These are phyloP conservation scores for Pelecanus crispus DNA, from an alignment of 2,113 vertebrate genomes.

Conservation along the genomic window DNA sequence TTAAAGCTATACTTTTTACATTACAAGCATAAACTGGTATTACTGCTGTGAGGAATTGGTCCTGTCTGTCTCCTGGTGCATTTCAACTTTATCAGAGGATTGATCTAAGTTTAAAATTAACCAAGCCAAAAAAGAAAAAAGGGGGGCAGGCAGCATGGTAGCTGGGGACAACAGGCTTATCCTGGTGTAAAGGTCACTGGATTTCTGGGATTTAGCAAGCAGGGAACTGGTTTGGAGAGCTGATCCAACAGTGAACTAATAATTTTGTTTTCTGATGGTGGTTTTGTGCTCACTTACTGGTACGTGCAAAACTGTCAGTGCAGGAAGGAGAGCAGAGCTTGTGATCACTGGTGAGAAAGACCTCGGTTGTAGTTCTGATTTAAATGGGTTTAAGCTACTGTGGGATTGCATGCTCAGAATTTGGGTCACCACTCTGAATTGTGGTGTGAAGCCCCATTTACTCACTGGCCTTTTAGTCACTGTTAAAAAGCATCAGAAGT, in stretches of 20 bases:
- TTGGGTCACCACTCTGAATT: neutral
- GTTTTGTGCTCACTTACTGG: neutral
- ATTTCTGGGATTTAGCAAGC: neutral
- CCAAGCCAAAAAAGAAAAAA: neutral
- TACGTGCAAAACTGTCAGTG: neutral
- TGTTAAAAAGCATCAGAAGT: neutral
- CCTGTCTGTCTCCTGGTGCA: neutral
- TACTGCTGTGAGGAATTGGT: neutral
- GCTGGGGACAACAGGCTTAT: neutral
- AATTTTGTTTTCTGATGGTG: neutral
- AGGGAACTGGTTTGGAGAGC: neutral
- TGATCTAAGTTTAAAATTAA: neutral
- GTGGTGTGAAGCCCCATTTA: neutral
- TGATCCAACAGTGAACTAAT: neutral
- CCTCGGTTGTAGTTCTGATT: neutral
- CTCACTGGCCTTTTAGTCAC: neutral
- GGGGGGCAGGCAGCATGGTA: neutral
- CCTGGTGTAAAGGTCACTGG: neutral
- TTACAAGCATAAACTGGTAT: neutral
- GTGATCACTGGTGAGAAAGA: neutral
- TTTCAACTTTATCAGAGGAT: neutral
- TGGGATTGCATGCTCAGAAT: neutral
- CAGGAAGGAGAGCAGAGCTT: neutral
- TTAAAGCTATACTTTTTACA: neutral
- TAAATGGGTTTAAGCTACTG: neutral